Base-by-base conservation (phyloP, 2,888 invertebrate species). In the Microplitis deprimator region DNA sequence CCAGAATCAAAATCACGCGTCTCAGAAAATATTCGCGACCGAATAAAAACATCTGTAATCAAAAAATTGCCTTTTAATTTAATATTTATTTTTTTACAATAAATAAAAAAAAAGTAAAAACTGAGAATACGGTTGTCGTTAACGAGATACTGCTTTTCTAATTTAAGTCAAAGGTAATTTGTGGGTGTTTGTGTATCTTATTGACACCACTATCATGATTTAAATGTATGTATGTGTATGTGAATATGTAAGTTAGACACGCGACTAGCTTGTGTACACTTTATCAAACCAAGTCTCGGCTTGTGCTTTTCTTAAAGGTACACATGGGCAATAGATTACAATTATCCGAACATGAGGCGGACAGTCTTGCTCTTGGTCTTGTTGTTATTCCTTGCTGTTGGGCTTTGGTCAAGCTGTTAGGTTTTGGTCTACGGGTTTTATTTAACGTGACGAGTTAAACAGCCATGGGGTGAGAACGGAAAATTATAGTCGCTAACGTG, bases 261-360 rank as follows among this genome's bases (percentile, higher is more conserved):
- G 78, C 77, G 73, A 73, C 75, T 75, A 72, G 81, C 76, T 82
- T 85, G 83, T 82, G 84, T 83, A 83, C 83, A 82, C 83, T 86
- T 86, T 84, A 86, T 86, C 85, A 86, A 86, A 79, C 83, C 78
- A 77, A 80, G 62, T 76, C 72, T 59, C 65, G 77, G 81, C 81
- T 77, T 81, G 81, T 78, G 64, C 62, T 64, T 69, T 68, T 7
- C 62, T 67, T 68, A 5, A 39, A 75, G 74, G 40, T 68, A 68
- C 68, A 68, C 77, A 69, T 70, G 83, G 84, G 87, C 86, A 86
- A 87, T 88, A 88, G 88, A 88, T 88, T 88, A 88, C 88, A 88
- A 88, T 88, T 88, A 88, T 88, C 87, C 85, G 84, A 83, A 85
- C 87, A 86, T 84, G 86, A 85, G 85, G 83, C 77, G 79, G 81